Percentiles rank a stretch among this genome's conserved stretches.
phyloP scores from a whole-genome alignment of 2,888 invertebrate species.

The Diarsia rubi region DNA sequence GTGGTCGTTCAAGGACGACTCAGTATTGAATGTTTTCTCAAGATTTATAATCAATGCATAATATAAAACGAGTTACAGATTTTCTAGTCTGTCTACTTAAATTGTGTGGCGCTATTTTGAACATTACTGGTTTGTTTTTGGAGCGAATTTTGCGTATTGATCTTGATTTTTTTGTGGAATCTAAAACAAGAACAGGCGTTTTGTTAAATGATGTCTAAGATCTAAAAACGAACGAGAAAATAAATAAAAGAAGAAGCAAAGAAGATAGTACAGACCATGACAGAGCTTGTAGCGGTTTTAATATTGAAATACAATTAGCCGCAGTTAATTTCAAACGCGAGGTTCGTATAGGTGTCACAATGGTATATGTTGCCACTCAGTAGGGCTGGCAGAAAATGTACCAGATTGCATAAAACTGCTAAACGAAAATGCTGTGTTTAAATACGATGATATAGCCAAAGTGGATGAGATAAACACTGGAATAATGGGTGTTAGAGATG shows the following conservation, averaged over 20 bases:
- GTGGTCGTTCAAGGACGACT: constrained; percentile 44
- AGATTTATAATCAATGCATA: constrained; percentile 48
- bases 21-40: constrained; percentile 42
- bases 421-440: neutral
- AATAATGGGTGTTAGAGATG: neutral
- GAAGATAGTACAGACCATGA: constrained; percentile 46
- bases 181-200: neutral
- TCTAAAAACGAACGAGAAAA: constrained; percentile 5
- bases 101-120: constrained; percentile 3
- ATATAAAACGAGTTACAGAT: constrained; percentile 29
- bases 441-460: neutral
- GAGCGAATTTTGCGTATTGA: neutral
- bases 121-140: neutral
- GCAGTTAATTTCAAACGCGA: constrained; percentile 56
- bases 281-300: constrained; percentile 40
- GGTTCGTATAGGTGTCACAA: constrained; percentile 53
- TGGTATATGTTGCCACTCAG: constrained; percentile 49
- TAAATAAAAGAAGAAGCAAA: constrained; percentile 21
- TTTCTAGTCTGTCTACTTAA: neutral
- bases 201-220: constrained; percentile 1
- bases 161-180: neutral
- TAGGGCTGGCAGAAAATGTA: constrained; percentile 46
- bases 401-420: neutral
- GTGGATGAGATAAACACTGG: neutral
- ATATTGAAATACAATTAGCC: constrained; percentile 57